Evolutionary conservation across 2,888 invertebrate genomes (phyloP).

Genomic region (Athetis lepigone): DNA sequence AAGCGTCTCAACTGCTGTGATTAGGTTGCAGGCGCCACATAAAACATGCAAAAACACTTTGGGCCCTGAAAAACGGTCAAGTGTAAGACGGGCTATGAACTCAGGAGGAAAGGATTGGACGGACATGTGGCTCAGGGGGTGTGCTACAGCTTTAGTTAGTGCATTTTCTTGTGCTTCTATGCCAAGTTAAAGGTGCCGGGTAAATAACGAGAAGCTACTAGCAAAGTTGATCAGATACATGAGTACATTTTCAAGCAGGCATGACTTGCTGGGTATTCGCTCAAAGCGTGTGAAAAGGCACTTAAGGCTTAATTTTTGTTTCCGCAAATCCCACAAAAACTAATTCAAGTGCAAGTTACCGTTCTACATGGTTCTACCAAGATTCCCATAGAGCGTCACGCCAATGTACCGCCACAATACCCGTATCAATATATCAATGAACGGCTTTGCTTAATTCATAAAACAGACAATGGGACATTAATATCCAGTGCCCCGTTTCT

Average conservation of each 20-base stretch:
- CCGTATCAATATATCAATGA: conserved; percentile 48
- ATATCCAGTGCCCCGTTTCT: conserved; percentile 37
- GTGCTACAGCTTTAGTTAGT: too few species aligned
- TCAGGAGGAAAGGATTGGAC: too few species aligned
- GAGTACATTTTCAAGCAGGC: neutral
- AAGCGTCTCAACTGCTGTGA: too few species aligned
- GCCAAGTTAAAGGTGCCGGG: too few species aligned
- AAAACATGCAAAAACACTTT: too few species aligned
- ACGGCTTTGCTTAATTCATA: conserved; percentile 33
- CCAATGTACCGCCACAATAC: conserved; percentile 31
- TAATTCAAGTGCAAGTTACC: conserved; percentile 27
- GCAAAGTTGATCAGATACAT: neutral
- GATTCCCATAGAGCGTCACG: conserved; percentile 44
- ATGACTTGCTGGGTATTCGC: neutral
- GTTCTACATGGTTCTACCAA: conserved; percentile 34
- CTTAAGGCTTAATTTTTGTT: conserved; percentile 20
- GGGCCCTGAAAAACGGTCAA: too few species aligned
- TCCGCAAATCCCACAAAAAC: conserved; percentile 4
- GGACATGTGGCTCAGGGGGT: too few species aligned
- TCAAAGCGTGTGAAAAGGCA: conserved; percentile 18
- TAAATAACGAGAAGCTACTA: too few species aligned
- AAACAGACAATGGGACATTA: conserved; percentile 52
- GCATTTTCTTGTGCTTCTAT: too few species aligned
- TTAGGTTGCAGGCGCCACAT: too few species aligned
- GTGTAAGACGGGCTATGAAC: too few species aligned